These are phyloP conservation scores for Tenthredo livida DNA, from an alignment of 2,888 invertebrate genomes.

Conservation along the genomic window DNA sequence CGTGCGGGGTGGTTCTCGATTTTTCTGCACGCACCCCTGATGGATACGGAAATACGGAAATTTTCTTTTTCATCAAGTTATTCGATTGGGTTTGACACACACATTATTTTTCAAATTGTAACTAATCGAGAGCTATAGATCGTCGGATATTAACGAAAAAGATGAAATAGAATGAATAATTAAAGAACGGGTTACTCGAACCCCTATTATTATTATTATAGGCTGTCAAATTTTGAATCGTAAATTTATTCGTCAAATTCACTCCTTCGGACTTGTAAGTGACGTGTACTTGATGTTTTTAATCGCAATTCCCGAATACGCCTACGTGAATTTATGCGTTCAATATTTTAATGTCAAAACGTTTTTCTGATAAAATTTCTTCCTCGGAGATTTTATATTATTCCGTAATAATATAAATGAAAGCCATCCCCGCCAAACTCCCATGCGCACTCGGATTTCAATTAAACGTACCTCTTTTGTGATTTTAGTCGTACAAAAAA, in stretches of 20 bases:
- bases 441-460: constrained; percentile 10
- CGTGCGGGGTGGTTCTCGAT: neutral
- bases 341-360: constrained; percentile 13
- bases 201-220: neutral
- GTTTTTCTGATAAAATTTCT: neutral
- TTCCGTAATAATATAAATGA: neutral
- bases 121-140: neutral
- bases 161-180: neutral
- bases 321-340: neutral
- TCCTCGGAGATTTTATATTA: neutral
- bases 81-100: neutral
- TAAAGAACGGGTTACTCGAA: neutral
- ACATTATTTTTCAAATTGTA: neutral
- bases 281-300: constrained; percentile 26
- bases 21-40: neutral
- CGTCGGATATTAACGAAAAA: neutral
- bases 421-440: neutral
- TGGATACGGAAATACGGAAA: neutral
- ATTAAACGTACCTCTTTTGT: constrained; percentile 31
- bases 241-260: constrained; percentile 21
- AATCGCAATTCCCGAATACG: no score
- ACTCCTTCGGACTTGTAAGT: constrained; percentile 9
- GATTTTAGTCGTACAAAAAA: neutral
- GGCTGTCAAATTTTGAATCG: neutral
- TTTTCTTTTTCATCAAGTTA: neutral